Conservation (phyloP, 1,140 invertebrate species). For the Metaphire vulgaris region DNA sequence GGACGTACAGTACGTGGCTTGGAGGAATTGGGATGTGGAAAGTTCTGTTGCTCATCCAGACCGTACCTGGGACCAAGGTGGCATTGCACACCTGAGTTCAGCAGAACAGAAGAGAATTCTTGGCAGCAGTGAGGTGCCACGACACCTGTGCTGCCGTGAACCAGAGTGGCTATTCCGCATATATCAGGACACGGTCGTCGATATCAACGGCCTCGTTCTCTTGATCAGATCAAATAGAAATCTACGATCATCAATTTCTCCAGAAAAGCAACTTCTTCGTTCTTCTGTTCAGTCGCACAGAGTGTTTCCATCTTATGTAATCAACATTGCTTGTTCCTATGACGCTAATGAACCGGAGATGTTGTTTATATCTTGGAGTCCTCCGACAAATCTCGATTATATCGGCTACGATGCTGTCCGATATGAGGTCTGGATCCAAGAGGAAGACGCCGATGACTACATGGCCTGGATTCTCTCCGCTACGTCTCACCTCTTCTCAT, state of each 20-base stretch:
- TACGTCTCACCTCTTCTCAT: not conserved
- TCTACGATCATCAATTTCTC: not conserved
- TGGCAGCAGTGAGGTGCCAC: conserved; percentile 42
- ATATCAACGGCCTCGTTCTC: conserved; percentile 40
- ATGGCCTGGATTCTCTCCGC: not conserved
- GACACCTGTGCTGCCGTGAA: conserved; percentile 55
- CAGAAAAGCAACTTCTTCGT: conserved; percentile 4
- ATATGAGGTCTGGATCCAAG: conserved; percentile 37
- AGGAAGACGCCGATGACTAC: not conserved
- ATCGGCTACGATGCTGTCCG: conserved; percentile 25
- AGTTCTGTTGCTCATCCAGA: conserved; percentile 51
- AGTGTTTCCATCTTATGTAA: conserved; percentile 28
- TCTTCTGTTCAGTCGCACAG: not conserved
- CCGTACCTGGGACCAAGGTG: conserved; percentile 43
- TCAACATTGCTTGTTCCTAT: conserved; percentile 29
- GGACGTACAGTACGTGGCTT: conserved; percentile 49
- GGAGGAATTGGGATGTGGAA: conserved; percentile 48
- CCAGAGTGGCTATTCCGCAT: conserved; percentile 56
- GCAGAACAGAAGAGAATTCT: conserved; percentile 46
- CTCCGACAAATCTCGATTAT: conserved; percentile 37
- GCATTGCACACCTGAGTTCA: conserved; percentile 48
- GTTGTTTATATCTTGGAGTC: conserved; percentile 29
- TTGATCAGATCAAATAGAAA: conserved; percentile 12
- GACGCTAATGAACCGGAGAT: not conserved
- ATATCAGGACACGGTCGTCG: conserved; percentile 56